Percentiles rank a stretch among this genome's conserved stretches.
Conservation (phyloP, 2,888 invertebrate genomes). For the Chelonus formosanus region DNA sequence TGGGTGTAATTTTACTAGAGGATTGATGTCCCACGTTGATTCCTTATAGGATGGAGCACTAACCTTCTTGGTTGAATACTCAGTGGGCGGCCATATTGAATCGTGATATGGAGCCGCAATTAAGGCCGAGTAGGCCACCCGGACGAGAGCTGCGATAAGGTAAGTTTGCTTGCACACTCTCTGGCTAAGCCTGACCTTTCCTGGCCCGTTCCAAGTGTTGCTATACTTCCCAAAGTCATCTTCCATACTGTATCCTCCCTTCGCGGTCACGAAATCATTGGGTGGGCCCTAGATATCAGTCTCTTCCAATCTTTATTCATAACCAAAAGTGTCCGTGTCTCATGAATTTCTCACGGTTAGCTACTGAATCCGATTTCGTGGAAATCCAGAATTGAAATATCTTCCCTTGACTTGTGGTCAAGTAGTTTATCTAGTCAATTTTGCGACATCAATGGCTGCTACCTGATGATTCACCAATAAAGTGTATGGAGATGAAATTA, state of each 20-base stretch:
- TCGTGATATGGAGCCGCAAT: constrained; percentile 64
- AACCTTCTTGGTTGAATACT: constrained; percentile 38
- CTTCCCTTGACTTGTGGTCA: constrained; percentile 27
- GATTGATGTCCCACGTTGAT: constrained; percentile 35
- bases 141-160: constrained; percentile 62
- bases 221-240: constrained; percentile 51
- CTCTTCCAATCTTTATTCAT: constrained; percentile 40
- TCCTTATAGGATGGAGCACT: constrained; percentile 20
- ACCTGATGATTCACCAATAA: constrained; percentile 2
- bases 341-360: constrained; percentile 23
- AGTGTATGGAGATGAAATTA: neutral
- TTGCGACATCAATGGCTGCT: constrained; percentile 18
- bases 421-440: neutral
- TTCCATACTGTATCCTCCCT: constrained; percentile 34
- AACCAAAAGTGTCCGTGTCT: constrained; percentile 15
- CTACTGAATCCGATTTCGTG: constrained; percentile 13
- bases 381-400: constrained; percentile 18
- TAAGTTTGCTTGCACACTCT: constrained; percentile 48
- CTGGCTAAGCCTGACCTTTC: constrained; percentile 59
- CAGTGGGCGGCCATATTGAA: constrained; percentile 65
- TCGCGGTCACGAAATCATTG: constrained; percentile 60
- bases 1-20: constrained; percentile 22
- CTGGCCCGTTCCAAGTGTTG: constrained; percentile 35
- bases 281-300: constrained; percentile 40
- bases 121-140: constrained; percentile 65